A percentile compares a stretch with the other conserved stretches of the same genome.
Evolutionary conservation across 35 echinoderm and acorn worm genomes (phyloP).

Genomic region (Heliocidaris erythrogramma): DNA sequence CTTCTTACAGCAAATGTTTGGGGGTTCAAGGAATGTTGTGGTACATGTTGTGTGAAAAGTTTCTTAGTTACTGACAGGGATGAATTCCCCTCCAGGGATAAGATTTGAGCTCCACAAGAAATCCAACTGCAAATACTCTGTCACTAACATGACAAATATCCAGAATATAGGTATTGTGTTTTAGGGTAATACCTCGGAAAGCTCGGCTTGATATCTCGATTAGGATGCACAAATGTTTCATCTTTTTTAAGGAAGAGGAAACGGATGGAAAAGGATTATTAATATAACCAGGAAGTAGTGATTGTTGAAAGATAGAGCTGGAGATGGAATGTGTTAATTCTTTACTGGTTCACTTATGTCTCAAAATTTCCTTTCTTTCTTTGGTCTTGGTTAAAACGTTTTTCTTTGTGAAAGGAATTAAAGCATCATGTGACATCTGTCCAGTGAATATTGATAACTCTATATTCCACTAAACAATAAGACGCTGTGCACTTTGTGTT

Average conservation of each 20-base stretch:
- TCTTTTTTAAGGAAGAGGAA: slow-evolving; percentile 9
- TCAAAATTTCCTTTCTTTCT: not conserved
- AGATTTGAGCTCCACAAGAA: not conserved
- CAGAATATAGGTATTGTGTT: not conserved
- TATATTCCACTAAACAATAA: not conserved
- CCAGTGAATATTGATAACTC: not conserved
- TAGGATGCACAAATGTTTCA: not conserved
- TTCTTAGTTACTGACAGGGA: not conserved
- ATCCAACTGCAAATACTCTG: not conserved
- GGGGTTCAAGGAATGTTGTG: not conserved
- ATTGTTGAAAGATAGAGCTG: slow-evolving; percentile 10
- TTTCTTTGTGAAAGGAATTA: too few relatives aligned
- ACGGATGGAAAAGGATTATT: not conserved
- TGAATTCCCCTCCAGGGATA: not conserved
- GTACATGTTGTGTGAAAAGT: not conserved
- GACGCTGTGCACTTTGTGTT: not conserved
- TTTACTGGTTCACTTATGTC: not conserved
- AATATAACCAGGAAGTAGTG: slow-evolving; percentile 1
- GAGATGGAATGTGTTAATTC: not conserved
- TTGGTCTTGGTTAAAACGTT: not conserved
- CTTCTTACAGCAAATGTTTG: not conserved
- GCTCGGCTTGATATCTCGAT: not conserved
- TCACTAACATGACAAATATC: not conserved
- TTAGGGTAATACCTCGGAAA: not conserved
- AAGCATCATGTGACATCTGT: too few relatives aligned